Percentiles rank a stretch among this genome's conserved stretches.
These are phyloP conservation scores for Anas platyrhynchos DNA, from an alignment of 2,113 vertebrate genomes.

Conservation along the genomic window DNA sequence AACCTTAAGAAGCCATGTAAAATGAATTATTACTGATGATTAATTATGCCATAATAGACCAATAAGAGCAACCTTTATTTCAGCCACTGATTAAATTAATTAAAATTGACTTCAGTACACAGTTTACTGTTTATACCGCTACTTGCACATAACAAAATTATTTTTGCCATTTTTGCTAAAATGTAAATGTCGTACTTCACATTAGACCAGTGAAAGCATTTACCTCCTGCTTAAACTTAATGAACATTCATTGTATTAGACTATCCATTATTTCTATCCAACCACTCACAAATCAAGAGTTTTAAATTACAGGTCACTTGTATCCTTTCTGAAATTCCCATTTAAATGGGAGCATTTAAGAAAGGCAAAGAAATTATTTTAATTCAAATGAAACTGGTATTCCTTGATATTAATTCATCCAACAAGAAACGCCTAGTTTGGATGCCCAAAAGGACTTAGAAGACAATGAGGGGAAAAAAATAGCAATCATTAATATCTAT, in stretches of 20 bases:
- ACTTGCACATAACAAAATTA: neutral
- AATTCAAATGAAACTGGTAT: neutral
- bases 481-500: neutral
- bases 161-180: neutral
- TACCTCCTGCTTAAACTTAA: neutral
- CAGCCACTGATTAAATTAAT: conserved; percentile 37
- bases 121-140: neutral
- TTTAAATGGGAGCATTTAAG: neutral
- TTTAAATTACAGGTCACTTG: conserved; percentile 4
- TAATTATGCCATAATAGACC: conserved; percentile 53
- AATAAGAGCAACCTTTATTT: conserved; percentile 42
- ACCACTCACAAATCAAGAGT: neutral
- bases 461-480: neutral
- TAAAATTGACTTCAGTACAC: conserved; percentile 44
- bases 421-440: neutral
- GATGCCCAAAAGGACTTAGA: neutral
- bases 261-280: neutral
- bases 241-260: neutral
- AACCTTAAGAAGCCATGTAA: conserved; percentile 34
- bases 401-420: neutral
- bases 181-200: neutral
- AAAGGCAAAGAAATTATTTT: neutral
- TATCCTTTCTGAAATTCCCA: neutral
- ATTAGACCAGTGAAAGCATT: neutral
- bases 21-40: conserved; percentile 58